phyloP scores from a whole-genome alignment of 1,140 invertebrate species.

The Branchinecta lindahli region DNA sequence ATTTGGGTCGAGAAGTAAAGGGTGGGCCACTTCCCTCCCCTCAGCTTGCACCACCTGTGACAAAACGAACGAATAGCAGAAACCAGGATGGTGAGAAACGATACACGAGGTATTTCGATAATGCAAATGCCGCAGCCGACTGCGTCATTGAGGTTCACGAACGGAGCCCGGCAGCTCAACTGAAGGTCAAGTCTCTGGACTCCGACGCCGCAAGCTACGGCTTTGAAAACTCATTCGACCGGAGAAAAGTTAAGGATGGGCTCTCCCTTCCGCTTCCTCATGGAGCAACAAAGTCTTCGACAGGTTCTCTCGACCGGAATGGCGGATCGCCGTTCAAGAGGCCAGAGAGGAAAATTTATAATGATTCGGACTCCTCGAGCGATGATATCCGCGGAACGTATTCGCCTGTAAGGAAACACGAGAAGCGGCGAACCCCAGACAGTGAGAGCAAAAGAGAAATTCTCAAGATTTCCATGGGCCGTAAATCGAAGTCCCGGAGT shows the following conservation, averaged over 20 bases:
- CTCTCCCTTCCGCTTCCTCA: neutral
- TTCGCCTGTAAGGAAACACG: neutral
- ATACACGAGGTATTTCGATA: neutral
- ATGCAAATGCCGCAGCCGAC: neutral
- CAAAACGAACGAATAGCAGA: neutral
- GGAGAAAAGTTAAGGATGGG: neutral
- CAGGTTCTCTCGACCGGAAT: no score
- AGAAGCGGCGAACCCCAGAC: conserved; percentile 13
- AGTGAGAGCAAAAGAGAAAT: conserved; percentile 18
- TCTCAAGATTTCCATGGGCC: conserved; percentile 16
- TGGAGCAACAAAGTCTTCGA: no score
- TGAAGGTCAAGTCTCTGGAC: neutral
- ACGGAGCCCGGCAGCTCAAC: neutral
- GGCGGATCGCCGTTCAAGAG: no score
- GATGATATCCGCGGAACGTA: neutral
- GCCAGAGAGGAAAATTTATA: neutral
- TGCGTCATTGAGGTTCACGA: neutral
- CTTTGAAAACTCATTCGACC: neutral
- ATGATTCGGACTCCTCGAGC: neutral
- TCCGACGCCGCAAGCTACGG: neutral
- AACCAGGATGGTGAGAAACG: neutral
- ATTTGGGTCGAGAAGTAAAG: neutral
- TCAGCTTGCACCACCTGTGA: neutral
- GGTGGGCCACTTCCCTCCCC: neutral
- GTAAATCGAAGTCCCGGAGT: conserved; percentile 2